A percentile compares a stretch with the other conserved stretches of the same genome.
phyloP scores from a whole-genome alignment of 2,113 vertebrate genomes.

The Pygoscelis adeliae region DNA sequence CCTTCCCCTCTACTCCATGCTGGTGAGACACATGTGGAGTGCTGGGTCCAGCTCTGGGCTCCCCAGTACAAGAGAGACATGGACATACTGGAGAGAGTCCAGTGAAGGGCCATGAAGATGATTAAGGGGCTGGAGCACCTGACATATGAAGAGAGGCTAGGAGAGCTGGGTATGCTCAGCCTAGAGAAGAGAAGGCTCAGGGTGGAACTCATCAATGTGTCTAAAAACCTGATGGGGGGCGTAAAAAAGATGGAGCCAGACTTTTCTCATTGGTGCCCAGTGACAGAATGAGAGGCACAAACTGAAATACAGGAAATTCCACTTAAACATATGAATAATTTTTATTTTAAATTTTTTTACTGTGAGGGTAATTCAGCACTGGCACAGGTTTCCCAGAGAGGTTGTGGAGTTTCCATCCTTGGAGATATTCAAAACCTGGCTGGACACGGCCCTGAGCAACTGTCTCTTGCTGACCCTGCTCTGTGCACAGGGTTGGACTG shows the following conservation, averaged over 20 bases:
- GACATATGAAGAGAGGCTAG: not conserved
- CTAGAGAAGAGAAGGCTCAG: not conserved
- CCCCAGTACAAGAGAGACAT: not conserved
- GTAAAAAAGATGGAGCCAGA: not conserved
- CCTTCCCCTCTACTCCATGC: not conserved
- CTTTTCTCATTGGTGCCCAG: not conserved
- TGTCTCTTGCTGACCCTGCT: not conserved
- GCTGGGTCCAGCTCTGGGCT: not conserved
- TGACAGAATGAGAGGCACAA: not conserved
- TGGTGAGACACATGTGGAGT: not conserved
- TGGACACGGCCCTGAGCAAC: not conserved
- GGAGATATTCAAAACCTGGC: not conserved
- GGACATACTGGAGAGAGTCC: not conserved
- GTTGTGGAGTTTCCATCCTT: not conserved
- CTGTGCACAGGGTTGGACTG: not conserved
- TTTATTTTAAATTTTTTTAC: not conserved
- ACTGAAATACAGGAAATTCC: not conserved
- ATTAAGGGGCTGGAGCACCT: not conserved
- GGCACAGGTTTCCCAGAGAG: not conserved
- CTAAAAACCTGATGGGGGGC: not conserved
- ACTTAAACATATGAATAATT: not conserved
- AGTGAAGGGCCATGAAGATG: not conserved
- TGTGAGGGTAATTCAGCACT: not conserved
- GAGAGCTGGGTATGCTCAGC: not conserved
- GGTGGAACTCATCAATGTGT: not conserved